Percentiles rank a stretch among this genome's conserved stretches.
Evolutionary conservation across 2,113 vertebrate genomes (phyloP).

Genomic region (Cheirogaleus medius): DNA sequence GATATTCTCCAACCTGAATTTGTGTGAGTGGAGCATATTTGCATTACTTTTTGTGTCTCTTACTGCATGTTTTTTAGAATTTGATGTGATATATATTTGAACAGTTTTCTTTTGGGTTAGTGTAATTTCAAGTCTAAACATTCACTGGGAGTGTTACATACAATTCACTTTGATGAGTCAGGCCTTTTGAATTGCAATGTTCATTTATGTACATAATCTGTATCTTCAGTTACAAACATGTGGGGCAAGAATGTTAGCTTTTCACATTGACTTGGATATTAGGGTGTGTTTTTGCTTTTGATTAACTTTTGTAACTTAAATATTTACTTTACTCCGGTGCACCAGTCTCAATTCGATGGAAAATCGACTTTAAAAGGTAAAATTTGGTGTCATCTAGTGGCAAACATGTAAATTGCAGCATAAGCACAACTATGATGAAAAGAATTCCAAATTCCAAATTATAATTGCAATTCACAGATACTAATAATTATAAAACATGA

Average conservation of each 20-base stretch:
- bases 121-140: constrained; percentile 32
- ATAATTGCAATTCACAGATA: neutral
- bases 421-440: neutral
- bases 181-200: neutral
- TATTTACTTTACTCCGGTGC: constrained; percentile 18
- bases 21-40: neutral
- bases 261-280: constrained; percentile 27
- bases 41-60: neutral
- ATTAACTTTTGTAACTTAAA: constrained; percentile 33
- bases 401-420: constrained; percentile 70
- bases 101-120: constrained; percentile 26
- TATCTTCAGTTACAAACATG: constrained; percentile 41
- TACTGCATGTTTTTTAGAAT: neutral
- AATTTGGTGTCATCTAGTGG: constrained; percentile 86
- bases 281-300: constrained; percentile 54
- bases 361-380: constrained; percentile 75
- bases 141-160: neutral
- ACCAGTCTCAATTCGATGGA: neutral
- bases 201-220: neutral
- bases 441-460: neutral
- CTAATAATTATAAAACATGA: neutral
- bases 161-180: constrained; percentile 1
- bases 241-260: neutral
- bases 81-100: neutral
- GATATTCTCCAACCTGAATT: neutral